Base-by-base conservation (phyloP, 2,797 vertebrate genomes). In the Cyclura pinguis region DNA sequence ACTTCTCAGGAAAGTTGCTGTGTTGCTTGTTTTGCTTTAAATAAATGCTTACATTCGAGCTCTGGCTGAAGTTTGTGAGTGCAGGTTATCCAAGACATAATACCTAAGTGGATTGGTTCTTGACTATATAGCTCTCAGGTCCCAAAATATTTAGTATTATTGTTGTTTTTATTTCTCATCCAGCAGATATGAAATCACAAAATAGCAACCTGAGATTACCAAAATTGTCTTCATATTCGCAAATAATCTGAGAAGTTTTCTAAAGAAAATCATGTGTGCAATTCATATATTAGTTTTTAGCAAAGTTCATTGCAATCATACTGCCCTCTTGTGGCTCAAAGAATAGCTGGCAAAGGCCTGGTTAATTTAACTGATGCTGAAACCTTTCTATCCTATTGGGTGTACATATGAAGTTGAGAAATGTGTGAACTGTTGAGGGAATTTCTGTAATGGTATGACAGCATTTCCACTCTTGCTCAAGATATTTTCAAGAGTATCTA, bases 251-350 rank as follows among this genome's bases (percentile, higher is more conserved):
- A 16, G 4, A 76, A 55, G 82, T 87, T 16, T 87, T 84, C 35
- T 18, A n/a, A 80, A 57, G 16, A 74, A 47, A 18, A 27, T 76
- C 9, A 74, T 29, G 84, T 77, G 4, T 84, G 35, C 47, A 84
- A 20, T n/a, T 55, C 7, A 50, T 24, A n/a, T 16, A 35, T 50
- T 47, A 9, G 24, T 9, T 1, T 47, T 64, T 57, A 64, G 9
- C 24, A 47, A 57, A 87, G 69, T 84, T 50, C 1, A 42, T n/a
- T 88, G 86, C 52, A 57, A 27, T 59, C 69, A 47, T 69, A 62
- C 81, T 83, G 90, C 90, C 90, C 90, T 84, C 90, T 84, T 35
- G 86, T 91, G 90, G 90, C 59, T 18, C 13, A 47, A 20, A 14
- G 8, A 32, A 32, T 24, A 59, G 64, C 22, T 91, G 27, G 42